These are phyloP conservation scores for Eurystomus gularis DNA, from an alignment of 2,113 vertebrate species.

Conservation along the genomic window DNA sequence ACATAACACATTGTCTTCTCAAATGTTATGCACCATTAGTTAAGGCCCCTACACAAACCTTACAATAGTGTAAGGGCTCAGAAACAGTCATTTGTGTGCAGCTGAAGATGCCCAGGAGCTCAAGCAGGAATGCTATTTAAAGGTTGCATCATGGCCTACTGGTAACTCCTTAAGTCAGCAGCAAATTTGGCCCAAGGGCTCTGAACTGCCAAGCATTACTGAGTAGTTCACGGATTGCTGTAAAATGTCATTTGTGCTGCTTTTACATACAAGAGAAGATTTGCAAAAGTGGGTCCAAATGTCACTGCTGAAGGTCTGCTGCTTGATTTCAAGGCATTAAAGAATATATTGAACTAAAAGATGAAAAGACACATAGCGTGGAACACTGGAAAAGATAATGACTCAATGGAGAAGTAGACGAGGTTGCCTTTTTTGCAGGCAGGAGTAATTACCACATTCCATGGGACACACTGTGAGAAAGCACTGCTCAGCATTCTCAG, in stretches of 20 bases:
- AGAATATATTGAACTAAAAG: background rate
- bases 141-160: constrained; percentile 7
- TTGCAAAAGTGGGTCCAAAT: constrained; percentile 26
- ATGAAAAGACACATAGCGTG: background rate
- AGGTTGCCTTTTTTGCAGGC: background rate
- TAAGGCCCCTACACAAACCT: constrained; percentile 3
- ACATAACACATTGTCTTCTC: constrained; percentile 22
- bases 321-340: background rate
- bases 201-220: constrained; percentile 20
- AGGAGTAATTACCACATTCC: background rate
- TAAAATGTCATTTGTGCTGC: constrained; percentile 31
- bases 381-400: background rate
- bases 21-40: constrained; percentile 27
- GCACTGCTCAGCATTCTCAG: background rate
- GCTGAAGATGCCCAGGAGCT: background rate
- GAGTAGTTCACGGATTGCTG: constrained; percentile 12
- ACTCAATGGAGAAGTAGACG: background rate
- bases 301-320: constrained; percentile 30
- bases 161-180: constrained; percentile 30
- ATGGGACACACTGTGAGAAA: background rate
- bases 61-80: background rate
- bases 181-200: constrained; percentile 33
- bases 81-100: background rate
- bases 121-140: background rate
- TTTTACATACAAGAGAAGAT: background rate